phyloP scores from a whole-genome alignment of 1,140 invertebrate genomes.

The Ganaspis sp. region DNA sequence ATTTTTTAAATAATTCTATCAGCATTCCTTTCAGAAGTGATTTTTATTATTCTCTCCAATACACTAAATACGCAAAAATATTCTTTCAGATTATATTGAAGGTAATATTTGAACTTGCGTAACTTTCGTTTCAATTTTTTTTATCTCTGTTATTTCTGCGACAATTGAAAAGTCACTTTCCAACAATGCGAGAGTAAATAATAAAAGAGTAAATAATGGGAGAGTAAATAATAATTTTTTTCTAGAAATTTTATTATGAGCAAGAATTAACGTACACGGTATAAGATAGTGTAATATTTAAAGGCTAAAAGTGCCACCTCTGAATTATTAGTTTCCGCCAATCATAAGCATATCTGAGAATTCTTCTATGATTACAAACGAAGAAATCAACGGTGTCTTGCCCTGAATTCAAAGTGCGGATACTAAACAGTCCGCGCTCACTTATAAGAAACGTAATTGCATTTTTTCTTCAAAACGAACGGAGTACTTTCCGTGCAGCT shows the following conservation, averaged over 20 bases:
- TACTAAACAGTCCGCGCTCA: conserved; percentile 1
- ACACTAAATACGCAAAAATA: no score
- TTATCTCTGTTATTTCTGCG: background rate
- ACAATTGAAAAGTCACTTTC: background rate
- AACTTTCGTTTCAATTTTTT: no score
- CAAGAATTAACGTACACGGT: background rate
- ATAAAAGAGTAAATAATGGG: no score
- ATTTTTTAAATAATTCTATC: no score
- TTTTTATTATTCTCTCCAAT: no score
- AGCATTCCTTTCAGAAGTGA: no score
- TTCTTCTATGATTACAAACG: conserved; percentile 24
- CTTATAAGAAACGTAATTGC: conserved; percentile 3
- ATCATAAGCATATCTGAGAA: conserved; percentile 13
- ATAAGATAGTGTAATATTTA: background rate
- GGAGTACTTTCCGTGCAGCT: conserved; percentile 5
- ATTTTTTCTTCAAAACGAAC: conserved; percentile 9
- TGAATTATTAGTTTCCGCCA: conserved; percentile 10
- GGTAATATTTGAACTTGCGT: no score
- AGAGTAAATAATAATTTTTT: no score
- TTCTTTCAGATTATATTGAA: no score
- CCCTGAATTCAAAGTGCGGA: conserved; percentile 22
- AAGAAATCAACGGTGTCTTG: conserved; percentile 26
- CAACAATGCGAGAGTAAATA: background rate
- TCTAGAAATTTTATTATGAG: background rate
- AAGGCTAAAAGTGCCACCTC: conserved; percentile 1